phyloP scores from a whole-genome alignment of 2,113 vertebrate species.

The Oncorhynchus mykiss region DNA sequence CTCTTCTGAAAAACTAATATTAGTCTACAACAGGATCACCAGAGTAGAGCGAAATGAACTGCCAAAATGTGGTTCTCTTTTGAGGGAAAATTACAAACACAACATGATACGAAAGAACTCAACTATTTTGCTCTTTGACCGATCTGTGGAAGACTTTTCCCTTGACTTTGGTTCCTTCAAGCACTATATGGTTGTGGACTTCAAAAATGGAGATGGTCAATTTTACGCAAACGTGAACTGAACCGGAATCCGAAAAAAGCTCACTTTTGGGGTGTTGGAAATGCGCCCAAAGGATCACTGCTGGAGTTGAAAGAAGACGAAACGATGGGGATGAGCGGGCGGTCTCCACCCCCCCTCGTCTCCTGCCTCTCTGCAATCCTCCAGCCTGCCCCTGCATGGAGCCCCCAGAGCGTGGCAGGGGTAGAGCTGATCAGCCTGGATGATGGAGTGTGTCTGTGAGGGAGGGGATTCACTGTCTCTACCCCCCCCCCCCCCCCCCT shows the following conservation, averaged over 20 bases:
- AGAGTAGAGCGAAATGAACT: conserved; percentile 30
- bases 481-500: conserved; percentile 68
- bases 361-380: conserved; percentile 53
- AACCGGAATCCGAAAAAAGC: not conserved
- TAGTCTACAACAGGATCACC: conserved; percentile 21
- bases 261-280: not conserved
- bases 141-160: conserved; percentile 47
- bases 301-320: conserved; percentile 62
- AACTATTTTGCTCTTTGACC: conserved; percentile 47
- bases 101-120: conserved; percentile 38
- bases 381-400: conserved; percentile 46
- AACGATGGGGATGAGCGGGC: not conserved
- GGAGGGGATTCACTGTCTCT: conserved; percentile 81
- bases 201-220: conserved; percentile 20
- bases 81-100: conserved; percentile 7
- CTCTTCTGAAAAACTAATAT: conserved; percentile 10
- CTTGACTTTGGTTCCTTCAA: conserved; percentile 40
- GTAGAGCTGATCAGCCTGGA: conserved; percentile 72
- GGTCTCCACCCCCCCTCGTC: conserved; percentile 48
- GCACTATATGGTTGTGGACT: conserved; percentile 47
- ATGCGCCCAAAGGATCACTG: conserved; percentile 28
- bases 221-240: conserved; percentile 9
- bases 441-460: conserved; percentile 70
- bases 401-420: conserved; percentile 4
- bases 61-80: conserved; percentile 36